These are phyloP conservation scores for Cyrtorhinus lividipennis DNA, from an alignment of 1,140 invertebrate species.

Conservation along the genomic window DNA sequence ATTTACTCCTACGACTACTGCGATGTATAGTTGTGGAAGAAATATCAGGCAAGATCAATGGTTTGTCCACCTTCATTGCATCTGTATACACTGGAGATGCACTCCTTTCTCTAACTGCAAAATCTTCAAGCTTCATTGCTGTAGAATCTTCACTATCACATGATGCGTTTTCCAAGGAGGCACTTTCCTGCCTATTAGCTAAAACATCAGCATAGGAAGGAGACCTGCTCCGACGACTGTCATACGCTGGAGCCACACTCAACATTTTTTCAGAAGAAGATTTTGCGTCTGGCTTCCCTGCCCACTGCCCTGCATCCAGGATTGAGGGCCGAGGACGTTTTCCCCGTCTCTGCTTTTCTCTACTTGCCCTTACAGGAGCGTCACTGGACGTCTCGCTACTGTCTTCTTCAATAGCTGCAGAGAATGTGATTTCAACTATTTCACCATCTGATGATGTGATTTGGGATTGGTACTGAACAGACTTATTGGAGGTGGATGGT, in stretches of 20 bases:
- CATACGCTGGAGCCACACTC: not conserved
- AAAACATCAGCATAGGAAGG: constrained; percentile 1
- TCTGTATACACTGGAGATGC: too few species aligned
- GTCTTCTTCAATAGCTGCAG: not conserved
- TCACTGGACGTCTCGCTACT: not conserved
- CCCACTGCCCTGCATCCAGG: not conserved
- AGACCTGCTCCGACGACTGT: not conserved
- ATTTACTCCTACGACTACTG: too few species aligned
- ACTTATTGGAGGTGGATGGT: too few species aligned
- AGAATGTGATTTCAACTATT: not conserved
- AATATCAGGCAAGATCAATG: too few species aligned
- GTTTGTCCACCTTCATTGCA: too few species aligned
- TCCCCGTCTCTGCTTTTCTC: not conserved
- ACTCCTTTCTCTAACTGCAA: too few species aligned
- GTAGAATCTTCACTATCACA: too few species aligned
- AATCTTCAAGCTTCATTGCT: too few species aligned
- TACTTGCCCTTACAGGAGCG: not conserved
- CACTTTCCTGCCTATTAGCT: constrained; percentile 2
- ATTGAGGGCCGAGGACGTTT: not conserved
- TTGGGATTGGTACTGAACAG: too few species aligned
- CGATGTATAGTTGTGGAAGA: too few species aligned
- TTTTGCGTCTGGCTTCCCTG: not conserved
- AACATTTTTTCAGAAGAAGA: not conserved
- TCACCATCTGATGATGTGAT: too few species aligned
- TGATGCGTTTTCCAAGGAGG: too few species aligned